These are phyloP conservation scores for Calycopis cecrops DNA, from an alignment of 1,140 invertebrate genomes.

Conservation along the genomic window DNA sequence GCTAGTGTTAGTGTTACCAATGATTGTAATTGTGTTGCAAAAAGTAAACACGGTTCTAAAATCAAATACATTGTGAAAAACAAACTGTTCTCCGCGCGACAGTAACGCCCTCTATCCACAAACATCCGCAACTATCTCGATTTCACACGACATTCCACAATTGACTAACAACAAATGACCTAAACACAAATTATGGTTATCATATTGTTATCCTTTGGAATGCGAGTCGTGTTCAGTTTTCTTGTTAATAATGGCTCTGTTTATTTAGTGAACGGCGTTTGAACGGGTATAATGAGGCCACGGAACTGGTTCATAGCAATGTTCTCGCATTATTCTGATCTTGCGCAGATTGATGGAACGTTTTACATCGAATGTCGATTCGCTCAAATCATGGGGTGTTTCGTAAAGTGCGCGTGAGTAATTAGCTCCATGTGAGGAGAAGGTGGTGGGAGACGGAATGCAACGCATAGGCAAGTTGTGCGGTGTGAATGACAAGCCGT, in stretches of 20 bases:
- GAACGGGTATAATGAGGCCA: constrained; percentile 54
- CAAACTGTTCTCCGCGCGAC: constrained; percentile 65
- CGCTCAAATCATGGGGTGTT: constrained; percentile 41
- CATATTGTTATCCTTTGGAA: constrained; percentile 69
- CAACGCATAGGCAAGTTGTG: constrained; percentile 71
- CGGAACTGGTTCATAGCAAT: constrained; percentile 59
- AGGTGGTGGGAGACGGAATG: constrained; percentile 65
- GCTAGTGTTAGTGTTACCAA: constrained; percentile 32
- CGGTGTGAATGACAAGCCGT: constrained; percentile 73
- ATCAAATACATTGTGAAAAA: constrained; percentile 71
- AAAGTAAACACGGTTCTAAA: constrained; percentile 58
- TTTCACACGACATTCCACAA: constrained; percentile 76
- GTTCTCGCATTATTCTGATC: constrained; percentile 35
- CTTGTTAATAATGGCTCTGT: constrained; percentile 40
- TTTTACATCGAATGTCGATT: constrained; percentile 41
- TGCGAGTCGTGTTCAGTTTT: constrained; percentile 43
- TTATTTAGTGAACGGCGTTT: constrained; percentile 45
- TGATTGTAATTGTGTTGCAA: constrained; percentile 32
- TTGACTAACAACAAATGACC: constrained; percentile 75
- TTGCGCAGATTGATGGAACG: constrained; percentile 54
- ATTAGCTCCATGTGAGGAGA: constrained; percentile 49
- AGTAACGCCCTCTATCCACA: constrained; percentile 69
- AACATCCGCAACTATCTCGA: constrained; percentile 67
- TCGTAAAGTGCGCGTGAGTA: constrained; percentile 55
- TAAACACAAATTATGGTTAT: constrained; percentile 74